phyloP scores from a whole-genome alignment of 2,797 vertebrate genomes.

The Chelonia mydas region DNA sequence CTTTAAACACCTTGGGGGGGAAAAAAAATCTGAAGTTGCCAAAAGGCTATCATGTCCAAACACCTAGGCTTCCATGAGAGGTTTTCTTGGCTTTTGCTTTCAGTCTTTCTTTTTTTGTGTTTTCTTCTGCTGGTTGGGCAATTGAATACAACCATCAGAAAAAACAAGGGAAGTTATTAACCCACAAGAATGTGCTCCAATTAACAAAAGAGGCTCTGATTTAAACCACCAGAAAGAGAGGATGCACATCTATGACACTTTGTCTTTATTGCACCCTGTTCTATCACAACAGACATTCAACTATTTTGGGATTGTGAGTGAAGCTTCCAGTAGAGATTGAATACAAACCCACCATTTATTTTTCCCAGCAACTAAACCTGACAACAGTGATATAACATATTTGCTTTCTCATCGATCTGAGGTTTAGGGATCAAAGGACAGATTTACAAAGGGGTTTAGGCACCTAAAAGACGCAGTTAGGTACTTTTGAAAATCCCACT shows the following conservation, averaged over 20 bases:
- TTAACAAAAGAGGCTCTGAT: conserved; percentile 28
- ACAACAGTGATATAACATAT: background rate
- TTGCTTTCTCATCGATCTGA: background rate
- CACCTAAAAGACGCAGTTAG: background rate
- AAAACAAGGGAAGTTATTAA: conserved; percentile 45
- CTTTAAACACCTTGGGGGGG: conserved; percentile 70
- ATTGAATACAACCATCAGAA: conserved; percentile 48
- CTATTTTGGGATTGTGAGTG: conserved; percentile 43
- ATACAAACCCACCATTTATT: background rate
- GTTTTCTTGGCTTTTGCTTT: conserved; percentile 62
- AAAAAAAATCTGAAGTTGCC: conserved; percentile 69
- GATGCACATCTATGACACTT: conserved; percentile 49
- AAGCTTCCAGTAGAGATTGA: conserved; percentile 37
- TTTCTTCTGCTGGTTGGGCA: conserved; percentile 59
- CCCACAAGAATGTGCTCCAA: conserved; percentile 66
- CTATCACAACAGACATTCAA: conserved; percentile 33
- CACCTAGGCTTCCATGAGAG: conserved; percentile 65
- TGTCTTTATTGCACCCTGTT: conserved; percentile 49
- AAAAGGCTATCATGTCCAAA: conserved; percentile 72
- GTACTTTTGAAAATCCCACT: background rate
- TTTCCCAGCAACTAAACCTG: background rate
- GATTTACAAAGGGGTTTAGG: background rate
- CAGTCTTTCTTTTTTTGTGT: conserved; percentile 26
- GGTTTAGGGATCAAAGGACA: background rate
- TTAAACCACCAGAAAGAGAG: background rate